A percentile compares a stretch with the other conserved stretches of the same genome.
Evolutionary conservation across 2,113 vertebrate genomes (phyloP).

Genomic region (Amia ocellicauda): DNA sequence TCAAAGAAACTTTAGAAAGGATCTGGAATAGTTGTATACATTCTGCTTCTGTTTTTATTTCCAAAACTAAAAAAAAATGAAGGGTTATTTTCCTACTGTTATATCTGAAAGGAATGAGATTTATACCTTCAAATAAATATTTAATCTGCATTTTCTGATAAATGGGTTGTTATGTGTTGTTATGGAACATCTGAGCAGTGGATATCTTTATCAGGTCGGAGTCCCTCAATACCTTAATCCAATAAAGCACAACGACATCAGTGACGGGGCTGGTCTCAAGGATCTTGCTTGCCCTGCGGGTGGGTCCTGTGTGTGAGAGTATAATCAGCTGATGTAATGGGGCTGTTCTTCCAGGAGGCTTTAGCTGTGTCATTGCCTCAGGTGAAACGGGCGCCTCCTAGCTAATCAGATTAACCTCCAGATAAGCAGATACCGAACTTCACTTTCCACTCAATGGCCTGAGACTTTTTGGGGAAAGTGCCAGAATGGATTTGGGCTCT

Average conservation of each 20-base stretch:
- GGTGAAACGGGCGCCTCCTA: constrained; percentile 3
- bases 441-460: constrained; percentile 15
- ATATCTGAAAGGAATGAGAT: no score
- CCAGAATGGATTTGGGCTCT: no score
- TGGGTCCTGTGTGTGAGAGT: not conserved
- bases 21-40: no score
- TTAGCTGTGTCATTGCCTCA: constrained; percentile 26
- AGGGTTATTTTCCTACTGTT: no score
- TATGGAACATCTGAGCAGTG: no score
- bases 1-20: no score
- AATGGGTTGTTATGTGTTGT: no score
- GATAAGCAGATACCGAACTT: constrained; percentile 27
- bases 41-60: no score
- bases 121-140: no score
- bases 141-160: no score
- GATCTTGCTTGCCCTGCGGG: not conserved
- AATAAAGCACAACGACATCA: constrained; percentile 10
- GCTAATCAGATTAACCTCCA: constrained; percentile 30
- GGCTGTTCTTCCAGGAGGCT: constrained; percentile 12
- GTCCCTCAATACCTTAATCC: constrained; percentile 12
- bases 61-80: no score
- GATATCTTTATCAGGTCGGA: no score
- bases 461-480: not conserved
- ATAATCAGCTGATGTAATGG: constrained; percentile 1
- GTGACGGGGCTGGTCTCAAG: constrained; percentile 3